A percentile compares a stretch with the other conserved stretches of the same genome.
Evolutionary conservation across 2,797 vertebrate genomes (phyloP).

Genomic region (Apogon talboti): DNA sequence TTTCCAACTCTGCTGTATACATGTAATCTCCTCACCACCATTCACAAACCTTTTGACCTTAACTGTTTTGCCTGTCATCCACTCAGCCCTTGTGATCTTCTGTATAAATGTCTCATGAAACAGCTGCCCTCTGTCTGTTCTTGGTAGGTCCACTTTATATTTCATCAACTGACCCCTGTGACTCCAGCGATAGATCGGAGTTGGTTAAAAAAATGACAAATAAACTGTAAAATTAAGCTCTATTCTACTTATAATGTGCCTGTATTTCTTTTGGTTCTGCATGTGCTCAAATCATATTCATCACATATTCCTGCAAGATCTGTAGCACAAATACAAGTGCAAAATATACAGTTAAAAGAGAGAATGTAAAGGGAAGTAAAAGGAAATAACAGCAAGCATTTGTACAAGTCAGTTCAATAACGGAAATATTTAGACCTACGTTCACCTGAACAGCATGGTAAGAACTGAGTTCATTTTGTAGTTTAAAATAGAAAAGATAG

Average conservation of each 20-base stretch:
- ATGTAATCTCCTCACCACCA: no score
- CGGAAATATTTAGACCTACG: background rate
- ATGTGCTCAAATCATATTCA: background rate
- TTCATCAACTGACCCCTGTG: no score
- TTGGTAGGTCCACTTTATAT: no score
- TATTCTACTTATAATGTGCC: background rate
- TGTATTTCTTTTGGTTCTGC: background rate
- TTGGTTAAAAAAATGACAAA: background rate
- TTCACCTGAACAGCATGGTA: background rate
- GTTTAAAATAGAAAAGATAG: background rate
- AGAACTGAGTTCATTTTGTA: background rate
- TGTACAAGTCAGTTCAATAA: background rate
- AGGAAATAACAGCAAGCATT: background rate
- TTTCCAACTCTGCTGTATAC: no score
- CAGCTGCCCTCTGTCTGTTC: no score
- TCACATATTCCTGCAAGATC: slow-evolving; percentile 2
- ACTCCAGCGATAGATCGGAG: no score
- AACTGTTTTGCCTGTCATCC: no score
- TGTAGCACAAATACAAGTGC: slow-evolving; percentile 2
- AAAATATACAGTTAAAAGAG: background rate
- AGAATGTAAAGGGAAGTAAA: background rate
- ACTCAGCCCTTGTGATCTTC: no score
- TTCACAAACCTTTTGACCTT: no score
- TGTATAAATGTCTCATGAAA: no score
- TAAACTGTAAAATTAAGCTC: background rate